Base-by-base conservation (phyloP, 1,140 invertebrate genomes). In the Meloidogyne floridensis region DNA sequence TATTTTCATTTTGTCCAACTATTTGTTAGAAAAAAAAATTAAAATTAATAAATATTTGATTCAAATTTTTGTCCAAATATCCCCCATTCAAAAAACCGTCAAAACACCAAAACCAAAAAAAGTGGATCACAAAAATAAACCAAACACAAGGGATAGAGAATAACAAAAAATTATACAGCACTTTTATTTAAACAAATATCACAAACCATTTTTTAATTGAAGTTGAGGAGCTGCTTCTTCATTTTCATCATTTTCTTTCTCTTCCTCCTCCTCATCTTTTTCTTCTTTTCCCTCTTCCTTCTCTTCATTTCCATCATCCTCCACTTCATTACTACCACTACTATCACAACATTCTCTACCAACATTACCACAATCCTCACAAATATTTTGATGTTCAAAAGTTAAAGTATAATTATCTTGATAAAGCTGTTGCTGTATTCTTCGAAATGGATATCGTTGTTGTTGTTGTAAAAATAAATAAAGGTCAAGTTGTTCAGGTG, bases 1-100 rank as follows among this genome's bases (percentile, higher is more conserved):
- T 54, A 15, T 11, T 47, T 54, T 80, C 69, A 15, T 80, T 80
- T 47, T 54, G 71, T 47, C 78, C 69, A 9, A 72, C 71, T 72
- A 15, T 59, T 72, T 42, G 7, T 2, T 15, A 43, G 42, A 32
- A 11, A 11, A 43, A 20, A 32, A 20, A 3, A 42, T 9, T 13
- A 13, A 15, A 65, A n/a, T 15, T 59, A 15, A 59, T 15, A 59
- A 53, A 53, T 32, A 32, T 32, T 32, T 32, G 32, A 32, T 32
- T 32, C 32, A 32, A 32, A 32, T 32, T 32, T 32, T 32, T 32
- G 32, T 32, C 32, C 32, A 32, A 32, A 32, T 32, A 32, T 32
- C 32, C 32, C 32, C 32, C 32, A 32, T 32, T 32, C 32, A 32
- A 47, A 47, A 47, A 47, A 47, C 47, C 32, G 32, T 71, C 70